phyloP scores from a whole-genome alignment of 2,113 vertebrate species.

The Zeus faber region DNA sequence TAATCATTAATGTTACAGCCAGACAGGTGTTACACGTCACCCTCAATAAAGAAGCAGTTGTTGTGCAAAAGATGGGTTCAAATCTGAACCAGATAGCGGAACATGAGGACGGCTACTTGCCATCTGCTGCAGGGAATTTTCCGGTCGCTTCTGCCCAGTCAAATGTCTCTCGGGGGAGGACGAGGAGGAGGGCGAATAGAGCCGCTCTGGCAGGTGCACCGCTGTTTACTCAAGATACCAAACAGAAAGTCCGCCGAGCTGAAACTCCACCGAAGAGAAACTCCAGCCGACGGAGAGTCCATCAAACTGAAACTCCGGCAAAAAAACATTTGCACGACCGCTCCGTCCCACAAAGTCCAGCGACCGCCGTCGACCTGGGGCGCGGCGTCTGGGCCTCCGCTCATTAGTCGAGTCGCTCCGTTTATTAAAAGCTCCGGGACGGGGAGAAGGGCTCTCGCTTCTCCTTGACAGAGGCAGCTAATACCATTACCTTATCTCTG shows the following conservation, averaged over 20 bases:
- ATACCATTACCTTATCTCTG: no score
- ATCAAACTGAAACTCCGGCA: no score
- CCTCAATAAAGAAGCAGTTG: constrained; percentile 29
- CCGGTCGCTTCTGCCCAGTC: constrained; percentile 34
- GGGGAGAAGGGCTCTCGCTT: no score
- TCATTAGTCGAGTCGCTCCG: no score
- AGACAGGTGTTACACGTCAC: constrained; percentile 56
- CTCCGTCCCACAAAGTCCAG: constrained; percentile 13
- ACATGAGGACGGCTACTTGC: constrained; percentile 48
- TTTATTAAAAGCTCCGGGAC: no score
- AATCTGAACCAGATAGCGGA: constrained; percentile 59
- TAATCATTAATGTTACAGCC: constrained; percentile 65
- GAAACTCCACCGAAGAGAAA: constrained; percentile 42
- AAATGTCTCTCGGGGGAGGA: constrained; percentile 60
- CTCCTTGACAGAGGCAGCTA: no score
- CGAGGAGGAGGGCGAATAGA: constrained; percentile 31
- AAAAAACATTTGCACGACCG: constrained; percentile 45
- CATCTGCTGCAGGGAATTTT: constrained; percentile 59
- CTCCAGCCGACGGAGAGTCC: no score
- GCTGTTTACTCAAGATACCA: constrained; percentile 50
- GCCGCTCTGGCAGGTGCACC: constrained; percentile 56
- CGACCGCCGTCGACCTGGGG: constrained; percentile 17
- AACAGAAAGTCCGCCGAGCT: no score
- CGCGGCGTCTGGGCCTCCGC: background rate
- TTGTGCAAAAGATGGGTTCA: constrained; percentile 47